Conservation (phyloP, 2,113 vertebrate genomes). For the Puntigrus tetrazona region DNA sequence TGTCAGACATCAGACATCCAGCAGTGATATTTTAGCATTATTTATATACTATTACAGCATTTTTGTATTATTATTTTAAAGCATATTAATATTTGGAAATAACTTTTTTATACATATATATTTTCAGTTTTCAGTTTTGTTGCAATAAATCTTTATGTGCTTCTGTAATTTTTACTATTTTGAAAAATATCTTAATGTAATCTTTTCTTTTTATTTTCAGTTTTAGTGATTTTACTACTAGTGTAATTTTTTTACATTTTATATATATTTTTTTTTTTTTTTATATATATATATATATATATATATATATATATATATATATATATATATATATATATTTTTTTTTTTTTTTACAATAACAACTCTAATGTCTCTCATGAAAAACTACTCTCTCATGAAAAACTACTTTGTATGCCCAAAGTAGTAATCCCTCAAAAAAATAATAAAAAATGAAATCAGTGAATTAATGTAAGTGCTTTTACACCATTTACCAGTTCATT, state of each 20-base stretch:
- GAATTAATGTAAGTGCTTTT: neutral
- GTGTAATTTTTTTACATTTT: too few species aligned
- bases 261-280: neutral
- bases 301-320: too few species aligned
- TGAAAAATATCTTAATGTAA: neutral
- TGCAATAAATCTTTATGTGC: neutral
- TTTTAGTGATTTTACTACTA: neutral
- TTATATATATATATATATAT: too few species aligned
- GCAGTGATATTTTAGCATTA: neutral
- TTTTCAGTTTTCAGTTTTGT: neutral
- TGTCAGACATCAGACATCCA: neutral
- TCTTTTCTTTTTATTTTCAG: neutral
- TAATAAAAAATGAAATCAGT: neutral
- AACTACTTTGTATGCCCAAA: neutral
- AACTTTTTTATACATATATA: neutral
- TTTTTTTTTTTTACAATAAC: neutral
- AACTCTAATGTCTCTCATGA: neutral
- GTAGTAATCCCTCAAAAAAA: neutral
- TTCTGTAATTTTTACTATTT: neutral
- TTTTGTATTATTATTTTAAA: too few species aligned
- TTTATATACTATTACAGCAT: neutral
- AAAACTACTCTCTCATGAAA: neutral
- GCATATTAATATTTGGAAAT: too few species aligned
- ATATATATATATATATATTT: too few species aligned
- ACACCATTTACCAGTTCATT: neutral